A percentile compares a stretch with the other conserved stretches of the same genome.
Conservation (phyloP, 2,888 invertebrate species). For the Eristalis intricaria region DNA sequence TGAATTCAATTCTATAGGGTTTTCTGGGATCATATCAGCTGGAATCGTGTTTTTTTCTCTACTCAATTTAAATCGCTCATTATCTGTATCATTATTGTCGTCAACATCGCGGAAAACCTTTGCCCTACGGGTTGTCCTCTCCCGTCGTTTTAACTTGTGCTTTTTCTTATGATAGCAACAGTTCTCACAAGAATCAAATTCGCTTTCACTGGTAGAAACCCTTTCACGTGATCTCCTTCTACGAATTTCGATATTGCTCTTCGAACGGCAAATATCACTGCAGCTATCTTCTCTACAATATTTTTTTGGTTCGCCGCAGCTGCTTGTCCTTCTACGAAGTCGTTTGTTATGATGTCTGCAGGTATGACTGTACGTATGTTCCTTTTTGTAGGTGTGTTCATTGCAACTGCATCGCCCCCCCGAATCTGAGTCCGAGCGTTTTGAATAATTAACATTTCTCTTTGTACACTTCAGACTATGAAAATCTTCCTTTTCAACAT, state of each 20-base stretch:
- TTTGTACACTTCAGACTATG: conserved; percentile 78
- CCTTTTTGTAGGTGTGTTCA: conserved; percentile 78
- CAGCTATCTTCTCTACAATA: conserved; percentile 74
- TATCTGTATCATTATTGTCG: conserved; percentile 64
- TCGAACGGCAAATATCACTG: conserved; percentile 80
- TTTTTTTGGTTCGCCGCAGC: conserved; percentile 79
- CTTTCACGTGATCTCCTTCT: conserved; percentile 77
- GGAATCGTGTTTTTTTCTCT: conserved; percentile 67
- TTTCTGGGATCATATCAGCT: conserved; percentile 46
- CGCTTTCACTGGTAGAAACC: conserved; percentile 78
- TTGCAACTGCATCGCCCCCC: conserved; percentile 77
- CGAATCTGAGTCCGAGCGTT: conserved; percentile 78
- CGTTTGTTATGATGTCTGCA: conserved; percentile 78
- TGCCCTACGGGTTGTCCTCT: conserved; percentile 78
- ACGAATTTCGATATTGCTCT: conserved; percentile 81
- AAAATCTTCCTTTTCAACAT: conserved; percentile 79
- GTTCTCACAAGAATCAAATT: conserved; percentile 82
- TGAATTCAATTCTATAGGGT: conserved; percentile 22
- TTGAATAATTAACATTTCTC: conserved; percentile 79
- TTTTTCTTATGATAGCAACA: conserved; percentile 81
- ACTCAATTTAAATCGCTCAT: neutral
- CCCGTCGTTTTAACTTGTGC: conserved; percentile 76
- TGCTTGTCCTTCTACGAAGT: conserved; percentile 79
- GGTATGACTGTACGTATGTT: conserved; percentile 77
- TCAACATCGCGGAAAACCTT: conserved; percentile 72